These are phyloP conservation scores for Hipparchia sbordonii DNA, from an alignment of 2,888 invertebrate species.

Conservation along the genomic window DNA sequence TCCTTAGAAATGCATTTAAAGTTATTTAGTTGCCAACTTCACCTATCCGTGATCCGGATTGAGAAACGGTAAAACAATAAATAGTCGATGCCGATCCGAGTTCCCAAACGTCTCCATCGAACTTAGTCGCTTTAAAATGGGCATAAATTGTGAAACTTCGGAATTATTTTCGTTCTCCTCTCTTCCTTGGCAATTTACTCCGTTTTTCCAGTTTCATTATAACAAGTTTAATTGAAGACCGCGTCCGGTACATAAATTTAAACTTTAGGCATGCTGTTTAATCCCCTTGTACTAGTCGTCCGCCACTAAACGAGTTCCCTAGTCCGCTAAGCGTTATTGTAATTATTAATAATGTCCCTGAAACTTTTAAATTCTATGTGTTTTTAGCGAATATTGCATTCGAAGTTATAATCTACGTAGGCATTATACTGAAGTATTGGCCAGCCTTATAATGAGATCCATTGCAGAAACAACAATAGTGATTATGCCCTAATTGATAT, in stretches of 20 bases:
- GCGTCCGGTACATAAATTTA: slow-evolving; percentile 77
- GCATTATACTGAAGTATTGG: too few relatives aligned
- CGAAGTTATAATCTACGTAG: too few relatives aligned
- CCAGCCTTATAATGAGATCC: too few relatives aligned
- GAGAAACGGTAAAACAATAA: slow-evolving; percentile 18
- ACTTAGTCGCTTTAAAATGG: slow-evolving; percentile 55
- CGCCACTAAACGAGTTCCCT: slow-evolving; percentile 67
- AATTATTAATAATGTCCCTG: neutral
- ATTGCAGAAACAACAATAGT: neutral
- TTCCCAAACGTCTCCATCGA: slow-evolving; percentile 19
- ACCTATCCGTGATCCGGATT: slow-evolving; percentile 14
- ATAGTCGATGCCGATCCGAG: slow-evolving; percentile 17
- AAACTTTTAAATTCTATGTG: neutral
- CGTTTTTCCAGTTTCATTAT: slow-evolving; percentile 76
- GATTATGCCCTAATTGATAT: neutral
- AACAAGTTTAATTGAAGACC: slow-evolving; percentile 80
- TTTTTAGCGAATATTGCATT: neutral
- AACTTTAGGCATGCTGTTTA: slow-evolving; percentile 79
- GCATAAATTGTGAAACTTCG: slow-evolving; percentile 76
- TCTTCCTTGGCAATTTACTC: slow-evolving; percentile 64
- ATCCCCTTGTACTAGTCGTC: slow-evolving; percentile 71
- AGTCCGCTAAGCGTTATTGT: slow-evolving; percentile 28
- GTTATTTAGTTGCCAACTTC: neutral
- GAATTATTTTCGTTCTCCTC: slow-evolving; percentile 69
- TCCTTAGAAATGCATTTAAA: neutral